Percentiles rank a stretch among this genome's conserved stretches.
phyloP scores from a whole-genome alignment of 2,888 invertebrate genomes.

The Drosophila limbata region DNA sequence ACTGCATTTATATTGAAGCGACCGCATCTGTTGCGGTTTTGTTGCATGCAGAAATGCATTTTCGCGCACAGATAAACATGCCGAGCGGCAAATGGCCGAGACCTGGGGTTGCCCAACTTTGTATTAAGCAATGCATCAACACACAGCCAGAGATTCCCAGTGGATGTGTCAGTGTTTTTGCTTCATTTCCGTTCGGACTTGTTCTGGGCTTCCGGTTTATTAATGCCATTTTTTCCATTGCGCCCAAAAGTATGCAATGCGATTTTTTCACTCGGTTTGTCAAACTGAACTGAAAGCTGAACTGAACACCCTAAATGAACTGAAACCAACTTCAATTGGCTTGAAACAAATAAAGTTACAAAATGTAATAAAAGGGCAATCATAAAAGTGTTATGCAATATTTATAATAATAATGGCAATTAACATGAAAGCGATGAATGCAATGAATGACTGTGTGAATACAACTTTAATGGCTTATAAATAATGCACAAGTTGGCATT shows the following conservation, averaged over 20 bases:
- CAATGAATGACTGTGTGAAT: slow-evolving; percentile 11
- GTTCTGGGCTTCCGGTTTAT: slow-evolving; percentile 71
- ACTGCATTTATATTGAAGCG: slow-evolving; percentile 82
- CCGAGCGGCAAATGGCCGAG: slow-evolving; percentile 32
- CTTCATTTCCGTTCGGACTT: slow-evolving; percentile 71
- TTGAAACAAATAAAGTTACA: slow-evolving; percentile 16
- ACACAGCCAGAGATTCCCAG: slow-evolving; percentile 6
- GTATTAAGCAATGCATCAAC: slow-evolving; percentile 65
- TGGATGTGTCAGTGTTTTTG: slow-evolving; percentile 40
- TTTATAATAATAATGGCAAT: slow-evolving; percentile 41
- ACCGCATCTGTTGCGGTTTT: slow-evolving; percentile 82
- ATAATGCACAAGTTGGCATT: slow-evolving; percentile 31
- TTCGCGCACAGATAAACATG: slow-evolving; percentile 81
- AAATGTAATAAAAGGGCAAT: slow-evolving; percentile 23
- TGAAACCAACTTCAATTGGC: slow-evolving; percentile 25
- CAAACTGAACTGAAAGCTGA: slow-evolving; percentile 13
- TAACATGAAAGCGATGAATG: slow-evolving; percentile 27
- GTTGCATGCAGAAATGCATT: slow-evolving; percentile 81
- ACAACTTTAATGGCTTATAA: slow-evolving; percentile 40
- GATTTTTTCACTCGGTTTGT: slow-evolving; percentile 29
- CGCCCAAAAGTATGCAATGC: slow-evolving; percentile 47
- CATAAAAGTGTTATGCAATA: slow-evolving; percentile 36
- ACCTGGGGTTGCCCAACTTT: slow-evolving; percentile 35
- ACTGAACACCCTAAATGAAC: slow-evolving; percentile 17
- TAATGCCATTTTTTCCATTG: slow-evolving; percentile 58